A percentile compares a stretch with the other conserved stretches of the same genome.
Evolutionary conservation across 2,797 vertebrate genomes (phyloP).

Genomic region (Pelochelys cantorii): DNA sequence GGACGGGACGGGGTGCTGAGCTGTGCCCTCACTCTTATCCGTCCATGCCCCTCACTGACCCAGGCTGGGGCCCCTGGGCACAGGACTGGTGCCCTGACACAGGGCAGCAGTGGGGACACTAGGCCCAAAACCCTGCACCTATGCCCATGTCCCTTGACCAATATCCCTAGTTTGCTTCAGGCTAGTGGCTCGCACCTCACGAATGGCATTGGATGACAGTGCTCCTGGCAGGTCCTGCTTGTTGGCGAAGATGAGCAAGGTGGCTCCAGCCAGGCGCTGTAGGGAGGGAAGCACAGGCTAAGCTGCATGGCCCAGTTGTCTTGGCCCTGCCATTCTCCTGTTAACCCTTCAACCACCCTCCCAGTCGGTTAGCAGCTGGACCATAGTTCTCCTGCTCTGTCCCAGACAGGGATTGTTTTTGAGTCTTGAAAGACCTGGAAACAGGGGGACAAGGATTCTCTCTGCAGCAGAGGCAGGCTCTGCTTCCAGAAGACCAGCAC

Average conservation of each 20-base stretch:
- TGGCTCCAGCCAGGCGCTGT: conserved; percentile 92
- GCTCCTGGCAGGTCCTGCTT: conserved; percentile 88
- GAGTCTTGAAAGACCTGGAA: not conserved
- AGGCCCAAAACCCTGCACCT: too few relatives aligned
- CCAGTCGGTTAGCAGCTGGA: not conserved
- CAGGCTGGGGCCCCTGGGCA: too few relatives aligned
- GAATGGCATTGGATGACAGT: conserved; percentile 81
- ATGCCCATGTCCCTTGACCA: too few relatives aligned
- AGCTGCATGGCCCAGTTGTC: not conserved
- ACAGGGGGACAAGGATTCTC: not conserved
- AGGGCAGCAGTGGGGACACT: too few relatives aligned
- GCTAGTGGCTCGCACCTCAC: conserved; percentile 74
- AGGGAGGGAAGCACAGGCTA: not conserved
- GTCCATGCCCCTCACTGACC: too few relatives aligned
- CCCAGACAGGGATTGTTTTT: not conserved
- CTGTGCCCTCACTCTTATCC: too few relatives aligned
- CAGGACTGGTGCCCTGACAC: too few relatives aligned
- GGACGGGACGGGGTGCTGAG: too few relatives aligned
- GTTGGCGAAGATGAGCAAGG: conserved; percentile 92
- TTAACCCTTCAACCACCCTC: not conserved
- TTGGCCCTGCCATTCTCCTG: not conserved
- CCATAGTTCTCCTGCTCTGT: not conserved
- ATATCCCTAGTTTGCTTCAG: not conserved
- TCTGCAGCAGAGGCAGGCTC: not conserved
- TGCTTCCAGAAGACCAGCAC: not conserved